Evolutionary conservation across 2,113 vertebrate species (phyloP).

Genomic region (Serinus canaria): DNA sequence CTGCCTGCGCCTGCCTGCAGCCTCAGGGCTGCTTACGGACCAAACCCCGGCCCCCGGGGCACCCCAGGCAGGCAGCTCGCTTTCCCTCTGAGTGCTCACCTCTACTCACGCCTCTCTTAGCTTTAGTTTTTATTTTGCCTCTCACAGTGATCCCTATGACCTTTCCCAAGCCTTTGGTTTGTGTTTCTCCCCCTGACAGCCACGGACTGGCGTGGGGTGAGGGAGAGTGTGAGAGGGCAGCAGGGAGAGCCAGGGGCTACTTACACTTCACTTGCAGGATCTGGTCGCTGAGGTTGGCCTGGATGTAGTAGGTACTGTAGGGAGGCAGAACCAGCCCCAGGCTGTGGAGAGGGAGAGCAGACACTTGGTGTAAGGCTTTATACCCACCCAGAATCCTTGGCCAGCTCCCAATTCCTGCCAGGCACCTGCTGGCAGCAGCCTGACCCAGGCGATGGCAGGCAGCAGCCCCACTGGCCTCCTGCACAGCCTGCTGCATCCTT

Average conservation of each 20-base stretch:
- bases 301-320: slow-evolving; percentile 97
- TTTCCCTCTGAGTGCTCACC: background rate
- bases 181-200: background rate
- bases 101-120: background rate
- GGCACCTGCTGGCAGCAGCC: background rate
- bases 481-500: background rate
- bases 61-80: slow-evolving; percentile 20
- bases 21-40: background rate
- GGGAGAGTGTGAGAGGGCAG: slow-evolving; percentile 51
- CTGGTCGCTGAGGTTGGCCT: slow-evolving; percentile 98
- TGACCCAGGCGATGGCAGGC: accelerated
- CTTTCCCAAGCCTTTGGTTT: background rate
- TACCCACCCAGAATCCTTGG: background rate
- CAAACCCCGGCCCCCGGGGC: background rate
- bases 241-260: slow-evolving; percentile 75
- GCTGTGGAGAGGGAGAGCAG: slow-evolving; percentile 72
- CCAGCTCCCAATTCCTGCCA: background rate
- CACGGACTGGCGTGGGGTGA: background rate
- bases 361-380: background rate
- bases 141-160: background rate
- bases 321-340: slow-evolving; percentile 94
- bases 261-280: slow-evolving; percentile 99
- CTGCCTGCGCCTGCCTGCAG: slow-evolving; percentile 1
- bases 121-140: background rate
- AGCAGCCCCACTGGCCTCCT: background rate